These are phyloP conservation scores for Eubasilissa regina DNA, from an alignment of 1,140 invertebrate species.

Conservation along the genomic window DNA sequence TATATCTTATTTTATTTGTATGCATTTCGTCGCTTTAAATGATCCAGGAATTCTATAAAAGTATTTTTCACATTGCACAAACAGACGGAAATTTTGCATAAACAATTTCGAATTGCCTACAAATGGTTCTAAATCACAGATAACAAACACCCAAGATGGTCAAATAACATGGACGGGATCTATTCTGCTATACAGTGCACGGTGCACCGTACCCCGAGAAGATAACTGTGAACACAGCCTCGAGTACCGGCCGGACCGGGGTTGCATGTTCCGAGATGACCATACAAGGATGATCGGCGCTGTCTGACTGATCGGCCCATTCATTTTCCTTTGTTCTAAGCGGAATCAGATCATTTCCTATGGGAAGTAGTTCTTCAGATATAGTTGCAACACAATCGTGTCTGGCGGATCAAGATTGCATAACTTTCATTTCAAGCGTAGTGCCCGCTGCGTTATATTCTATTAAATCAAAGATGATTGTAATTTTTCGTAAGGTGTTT, in stretches of 20 bases:
- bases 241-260: neutral
- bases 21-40: too few relatives aligned
- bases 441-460: too few relatives aligned
- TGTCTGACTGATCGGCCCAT: neutral
- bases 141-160: slow-evolving; percentile 20
- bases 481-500: too few relatives aligned
- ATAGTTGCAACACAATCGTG: neutral
- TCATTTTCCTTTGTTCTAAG: slow-evolving; percentile 3
- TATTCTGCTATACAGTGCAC: too few relatives aligned
- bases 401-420: neutral
- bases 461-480: too few relatives aligned
- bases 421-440: too few relatives aligned
- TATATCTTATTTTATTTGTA: too few relatives aligned
- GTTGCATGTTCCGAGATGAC: neutral
- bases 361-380: slow-evolving; percentile 10
- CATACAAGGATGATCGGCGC: slow-evolving; percentile 4
- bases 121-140: slow-evolving; percentile 33
- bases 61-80: too few relatives aligned
- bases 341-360: neutral
- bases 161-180: neutral
- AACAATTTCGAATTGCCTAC: slow-evolving; percentile 13
- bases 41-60: too few relatives aligned
- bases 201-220: too few relatives aligned
- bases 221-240: slow-evolving; percentile 7
- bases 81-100: neutral